Base-by-base conservation (phyloP, 2,113 vertebrate genomes). In the Rhinogobius similis region DNA sequence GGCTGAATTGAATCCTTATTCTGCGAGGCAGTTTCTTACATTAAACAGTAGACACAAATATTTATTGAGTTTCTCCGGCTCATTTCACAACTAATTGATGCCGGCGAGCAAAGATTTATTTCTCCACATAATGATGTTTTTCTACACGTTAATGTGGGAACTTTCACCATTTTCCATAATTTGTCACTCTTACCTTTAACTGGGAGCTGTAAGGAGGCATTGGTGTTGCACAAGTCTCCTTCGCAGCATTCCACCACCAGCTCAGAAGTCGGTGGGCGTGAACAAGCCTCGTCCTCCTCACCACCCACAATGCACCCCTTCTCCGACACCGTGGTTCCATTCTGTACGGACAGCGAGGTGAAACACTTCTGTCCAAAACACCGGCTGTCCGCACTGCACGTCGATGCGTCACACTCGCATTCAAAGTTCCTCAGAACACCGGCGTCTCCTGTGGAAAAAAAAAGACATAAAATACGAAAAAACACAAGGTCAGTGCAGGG, bases 311-410 rank as follows among this genome's bases (percentile, higher is more conserved):
- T 89, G 90, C 97, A 99, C 78, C 98, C 98, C 27, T 94, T 99
- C 85, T 92, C 94, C 79, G 93, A 92, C 29, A 93, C 91, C 4
- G 88, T 88, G 16, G 93, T 93, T 46, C 95, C 95, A 0, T 98
- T 96, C 0, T 93, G 94, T 26, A 94, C 81, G 73, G 94, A 93
- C 50, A 97, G 89, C 4, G 96, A 95, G 1, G 95, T 91, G 68
- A 96, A 99, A 85, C 98, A 99, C 41, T 94, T 95, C 84, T 93
- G 95, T 62, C 96, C 94, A 2, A 93, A 90, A 88, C 97, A 98
- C 0, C 92, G 92, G 10, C 90, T 91, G 48, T 91, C 91, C 0
- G 76, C 87, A 61, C 88, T 90, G 26, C 98, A 99, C 32, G 93
- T 93, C 0, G 91, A 91, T 58, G 94, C 95, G n/a, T 96, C 95